Evolutionary conservation across 2,113 vertebrate species (phyloP).

Genomic region (Holacanthus passer): DNA sequence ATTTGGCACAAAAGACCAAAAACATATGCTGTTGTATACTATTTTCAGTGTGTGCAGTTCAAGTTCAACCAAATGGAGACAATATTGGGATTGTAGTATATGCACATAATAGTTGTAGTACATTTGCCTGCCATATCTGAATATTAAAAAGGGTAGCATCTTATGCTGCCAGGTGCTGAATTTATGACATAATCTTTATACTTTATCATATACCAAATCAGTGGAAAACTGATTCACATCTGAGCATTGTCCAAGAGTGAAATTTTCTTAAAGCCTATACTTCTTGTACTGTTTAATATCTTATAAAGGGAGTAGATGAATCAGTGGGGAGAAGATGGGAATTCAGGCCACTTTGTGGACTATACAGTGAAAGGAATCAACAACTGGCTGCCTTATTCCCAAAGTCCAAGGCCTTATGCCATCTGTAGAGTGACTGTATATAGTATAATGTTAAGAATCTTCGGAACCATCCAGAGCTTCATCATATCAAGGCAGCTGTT

Average conservation of each 20-base stretch:
- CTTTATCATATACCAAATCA: slow-evolving; percentile 82
- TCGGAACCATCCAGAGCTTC: slow-evolving; percentile 79
- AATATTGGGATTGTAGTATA: slow-evolving; percentile 68
- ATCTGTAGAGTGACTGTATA: slow-evolving; percentile 81
- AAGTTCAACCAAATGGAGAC: slow-evolving; percentile 76
- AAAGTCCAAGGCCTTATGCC: slow-evolving; percentile 82
- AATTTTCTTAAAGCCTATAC: slow-evolving; percentile 81
- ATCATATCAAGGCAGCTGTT: slow-evolving; percentile 82
- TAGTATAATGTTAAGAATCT: slow-evolving; percentile 74
- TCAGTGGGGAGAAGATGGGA: slow-evolving; percentile 69
- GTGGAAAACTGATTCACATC: slow-evolving; percentile 76
- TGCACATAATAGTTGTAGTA: slow-evolving; percentile 77
- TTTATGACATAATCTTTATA: slow-evolving; percentile 83
- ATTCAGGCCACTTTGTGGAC: slow-evolving; percentile 76
- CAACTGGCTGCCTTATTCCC: slow-evolving; percentile 85
- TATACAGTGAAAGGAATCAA: slow-evolving; percentile 76
- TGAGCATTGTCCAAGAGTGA: slow-evolving; percentile 76
- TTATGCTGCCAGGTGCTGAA: slow-evolving; percentile 86
- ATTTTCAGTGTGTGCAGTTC: slow-evolving; percentile 70
- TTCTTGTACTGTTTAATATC: slow-evolving; percentile 84
- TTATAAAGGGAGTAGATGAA: slow-evolving; percentile 76
- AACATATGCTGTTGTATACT: slow-evolving; percentile 66
- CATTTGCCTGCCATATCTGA: slow-evolving; percentile 81
- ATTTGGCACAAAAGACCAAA: slow-evolving; percentile 82
- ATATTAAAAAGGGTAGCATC: slow-evolving; percentile 73